These are phyloP conservation scores for Ganaspis sp. DNA, from an alignment of 1,140 invertebrate species.

Conservation along the genomic window DNA sequence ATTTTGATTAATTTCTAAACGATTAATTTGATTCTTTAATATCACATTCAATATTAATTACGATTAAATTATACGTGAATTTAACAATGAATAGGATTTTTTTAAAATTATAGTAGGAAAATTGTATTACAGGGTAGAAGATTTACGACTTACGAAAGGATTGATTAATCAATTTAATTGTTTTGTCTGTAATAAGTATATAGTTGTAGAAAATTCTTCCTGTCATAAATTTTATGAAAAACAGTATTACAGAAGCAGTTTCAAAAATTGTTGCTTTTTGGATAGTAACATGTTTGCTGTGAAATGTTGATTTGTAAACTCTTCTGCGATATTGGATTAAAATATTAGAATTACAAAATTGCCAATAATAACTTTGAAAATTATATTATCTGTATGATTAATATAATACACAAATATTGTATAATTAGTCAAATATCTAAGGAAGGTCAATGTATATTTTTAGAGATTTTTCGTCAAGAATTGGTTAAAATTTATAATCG, in stretches of 20 bases:
- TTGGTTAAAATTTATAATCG: background rate
- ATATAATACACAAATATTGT: constrained; percentile 5
- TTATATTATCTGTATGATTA: background rate
- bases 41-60: too few species aligned
- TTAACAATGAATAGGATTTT: background rate
- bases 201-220: constrained; percentile 7
- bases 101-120: background rate
- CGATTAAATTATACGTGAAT: background rate
- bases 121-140: constrained; percentile 10
- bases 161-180: constrained; percentile 8
- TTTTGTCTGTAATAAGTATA: background rate
- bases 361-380: background rate
- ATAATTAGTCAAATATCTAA: background rate
- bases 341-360: background rate
- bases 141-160: background rate
- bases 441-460: constrained; percentile 10
- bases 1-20: too few species aligned
- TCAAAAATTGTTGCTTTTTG: background rate
- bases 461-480: background rate
- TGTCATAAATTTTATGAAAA: constrained; percentile 5
- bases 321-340: background rate
- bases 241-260: constrained; percentile 1
- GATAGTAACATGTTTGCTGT: background rate
- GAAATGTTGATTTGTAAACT: background rate
- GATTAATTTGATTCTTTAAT: too few species aligned